Conservation (phyloP, 2,888 invertebrate species). For the Scrobipalpa costella region DNA sequence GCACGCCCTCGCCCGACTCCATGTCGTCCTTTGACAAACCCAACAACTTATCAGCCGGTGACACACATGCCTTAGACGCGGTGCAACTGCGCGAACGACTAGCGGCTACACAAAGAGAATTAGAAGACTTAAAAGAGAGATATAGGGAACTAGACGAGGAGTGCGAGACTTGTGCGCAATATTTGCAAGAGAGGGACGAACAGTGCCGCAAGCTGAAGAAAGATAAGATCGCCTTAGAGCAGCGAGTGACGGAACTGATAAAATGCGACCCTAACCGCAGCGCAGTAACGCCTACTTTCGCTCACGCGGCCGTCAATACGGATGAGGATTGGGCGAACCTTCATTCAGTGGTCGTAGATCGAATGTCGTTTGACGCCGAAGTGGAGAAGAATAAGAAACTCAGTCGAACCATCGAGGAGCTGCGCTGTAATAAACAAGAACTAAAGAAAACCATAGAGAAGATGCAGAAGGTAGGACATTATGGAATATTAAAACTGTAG, state of each 20-base stretch:
- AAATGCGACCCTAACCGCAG: conserved; percentile 37
- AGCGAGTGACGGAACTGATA: conserved; percentile 50
- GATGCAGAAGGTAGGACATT: too few relatives aligned
- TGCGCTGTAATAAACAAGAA: conserved; percentile 77
- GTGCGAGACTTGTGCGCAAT: conserved; percentile 69
- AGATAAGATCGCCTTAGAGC: conserved; percentile 59
- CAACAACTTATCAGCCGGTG: background rate
- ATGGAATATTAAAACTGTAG: too few relatives aligned
- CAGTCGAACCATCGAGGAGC: conserved; percentile 64
- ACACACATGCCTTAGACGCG: conserved; percentile 47
- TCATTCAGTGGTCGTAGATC: conserved; percentile 71
- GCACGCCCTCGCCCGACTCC: conserved; percentile 38
- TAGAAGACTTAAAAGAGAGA: conserved; percentile 61
- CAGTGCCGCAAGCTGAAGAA: conserved; percentile 55
- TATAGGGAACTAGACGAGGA: conserved; percentile 73
- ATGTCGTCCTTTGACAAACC: background rate
- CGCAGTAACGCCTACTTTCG: conserved; percentile 37
- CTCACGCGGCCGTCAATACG: conserved; percentile 63
- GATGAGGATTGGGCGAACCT: conserved; percentile 75
- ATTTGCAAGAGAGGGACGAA: conserved; percentile 63
- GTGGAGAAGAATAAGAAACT: conserved; percentile 73
- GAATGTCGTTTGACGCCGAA: conserved; percentile 74
- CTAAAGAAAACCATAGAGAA: conserved; percentile 56
- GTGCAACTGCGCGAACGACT: conserved; percentile 58
- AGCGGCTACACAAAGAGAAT: conserved; percentile 57